Evolutionary conservation across 2,888 invertebrate species (phyloP).

Genomic region (Theodoxus fluviatilis): DNA sequence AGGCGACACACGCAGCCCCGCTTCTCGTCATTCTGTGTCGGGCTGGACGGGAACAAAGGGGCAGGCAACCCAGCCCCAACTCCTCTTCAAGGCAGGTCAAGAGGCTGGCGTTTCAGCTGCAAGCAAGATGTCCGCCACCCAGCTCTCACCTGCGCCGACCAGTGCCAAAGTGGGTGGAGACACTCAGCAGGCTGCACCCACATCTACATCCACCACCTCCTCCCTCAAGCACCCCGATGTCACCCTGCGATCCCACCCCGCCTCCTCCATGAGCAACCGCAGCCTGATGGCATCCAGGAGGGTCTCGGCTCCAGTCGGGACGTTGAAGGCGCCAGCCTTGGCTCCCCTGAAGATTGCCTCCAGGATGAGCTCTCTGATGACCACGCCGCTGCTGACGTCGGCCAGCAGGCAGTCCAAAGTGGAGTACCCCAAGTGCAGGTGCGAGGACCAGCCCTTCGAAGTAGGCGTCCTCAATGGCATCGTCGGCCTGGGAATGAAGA

Average conservation of each 20-base stretch:
- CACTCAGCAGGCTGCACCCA: no score
- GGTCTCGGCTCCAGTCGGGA: constrained; percentile 1
- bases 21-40: no score
- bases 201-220: neutral
- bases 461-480: constrained; percentile 59
- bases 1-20: no score
- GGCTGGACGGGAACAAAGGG: no score
- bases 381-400: neutral
- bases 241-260: neutral
- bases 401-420: constrained; percentile 29
- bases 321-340: constrained; percentile 12
- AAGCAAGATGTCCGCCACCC: no score
- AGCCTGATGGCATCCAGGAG: neutral
- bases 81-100: no score
- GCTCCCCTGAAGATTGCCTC: neutral
- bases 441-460: constrained; percentile 53
- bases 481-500: constrained; percentile 58
- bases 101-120: no score
- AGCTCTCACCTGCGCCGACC: no score
- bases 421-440: constrained; percentile 43
- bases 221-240: neutral
- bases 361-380: neutral
- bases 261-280: neutral
- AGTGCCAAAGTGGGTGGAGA: no score
- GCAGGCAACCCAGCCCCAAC: no score